These are phyloP conservation scores for Leucoma salicis DNA, from an alignment of 2,888 invertebrate genomes.

Conservation along the genomic window DNA sequence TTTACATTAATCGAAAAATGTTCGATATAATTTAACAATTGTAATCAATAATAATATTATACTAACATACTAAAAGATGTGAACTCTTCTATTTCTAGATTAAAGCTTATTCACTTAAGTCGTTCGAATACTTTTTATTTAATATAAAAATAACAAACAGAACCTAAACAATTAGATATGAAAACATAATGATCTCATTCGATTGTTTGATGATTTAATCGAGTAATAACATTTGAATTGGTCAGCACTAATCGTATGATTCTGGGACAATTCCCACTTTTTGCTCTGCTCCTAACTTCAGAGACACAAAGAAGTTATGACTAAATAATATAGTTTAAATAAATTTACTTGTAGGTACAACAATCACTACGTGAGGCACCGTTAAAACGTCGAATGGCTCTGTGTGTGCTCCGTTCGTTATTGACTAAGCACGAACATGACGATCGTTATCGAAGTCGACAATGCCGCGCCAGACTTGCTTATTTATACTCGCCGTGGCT, in stretches of 20 bases:
- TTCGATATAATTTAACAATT: too few species aligned
- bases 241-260: neutral
- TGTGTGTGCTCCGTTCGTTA: slow-evolving; percentile 91
- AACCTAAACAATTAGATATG: too few species aligned
- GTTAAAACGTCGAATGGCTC: slow-evolving; percentile 90
- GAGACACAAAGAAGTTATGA: neutral
- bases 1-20: too few species aligned
- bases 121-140: too few species aligned
- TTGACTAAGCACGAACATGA: slow-evolving; percentile 97
- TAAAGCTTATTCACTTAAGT: too few species aligned
- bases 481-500: slow-evolving; percentile 96
- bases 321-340: neutral
- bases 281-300: neutral
- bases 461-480: slow-evolving; percentile 92
- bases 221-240: neutral
- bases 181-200: too few species aligned
- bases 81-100: too few species aligned
- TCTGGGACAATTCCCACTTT: too few species aligned
- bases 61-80: too few species aligned
- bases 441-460: slow-evolving; percentile 91
- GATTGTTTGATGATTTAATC: neutral
- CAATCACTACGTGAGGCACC: slow-evolving; percentile 92
- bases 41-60: too few species aligned
- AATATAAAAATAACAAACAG: too few species aligned
- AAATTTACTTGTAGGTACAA: slow-evolving; percentile 82